These are phyloP conservation scores for Anastatus disparis DNA, from an alignment of 1,140 invertebrate genomes.

Conservation along the genomic window DNA sequence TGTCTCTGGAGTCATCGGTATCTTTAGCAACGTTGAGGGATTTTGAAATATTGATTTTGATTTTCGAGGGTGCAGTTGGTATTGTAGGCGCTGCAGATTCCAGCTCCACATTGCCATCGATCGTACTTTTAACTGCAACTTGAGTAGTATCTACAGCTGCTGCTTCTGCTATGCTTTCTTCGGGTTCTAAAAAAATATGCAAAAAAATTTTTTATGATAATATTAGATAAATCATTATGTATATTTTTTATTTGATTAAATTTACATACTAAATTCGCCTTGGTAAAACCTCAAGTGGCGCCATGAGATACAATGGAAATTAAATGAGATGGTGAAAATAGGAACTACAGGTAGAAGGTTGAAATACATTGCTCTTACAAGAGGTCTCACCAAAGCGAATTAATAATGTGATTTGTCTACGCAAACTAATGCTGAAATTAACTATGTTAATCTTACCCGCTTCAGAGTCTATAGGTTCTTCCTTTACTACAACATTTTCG, in stretches of 20 bases:
- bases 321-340: too few relatives aligned
- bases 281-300: too few relatives aligned
- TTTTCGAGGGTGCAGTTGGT: conserved; percentile 70
- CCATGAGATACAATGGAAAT: too few relatives aligned
- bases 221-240: too few relatives aligned
- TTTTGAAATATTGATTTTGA: conserved; percentile 86
- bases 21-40: conserved; percentile 50
- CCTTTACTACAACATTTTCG: conserved; percentile 66
- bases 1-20: conserved; percentile 54
- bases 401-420: too few relatives aligned
- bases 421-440: not conserved
- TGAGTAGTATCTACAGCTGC: conserved; percentile 70
- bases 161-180: conserved; percentile 35
- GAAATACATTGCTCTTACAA: too few relatives aligned
- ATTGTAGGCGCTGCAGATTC: conserved; percentile 68
- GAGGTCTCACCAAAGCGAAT: too few relatives aligned
- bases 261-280: too few relatives aligned
- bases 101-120: conserved; percentile 79
- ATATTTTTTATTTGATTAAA: too few relatives aligned
- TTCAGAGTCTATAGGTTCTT: conserved; percentile 70
- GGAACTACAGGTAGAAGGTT: too few relatives aligned
- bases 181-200: conserved; percentile 7
- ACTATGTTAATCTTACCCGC: conserved; percentile 58
- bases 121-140: conserved; percentile 72
- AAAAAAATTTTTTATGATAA: not conserved